These are phyloP conservation scores for Thalassoma bifasciatum DNA, from an alignment of 2,113 vertebrate genomes.

Conservation along the genomic window DNA sequence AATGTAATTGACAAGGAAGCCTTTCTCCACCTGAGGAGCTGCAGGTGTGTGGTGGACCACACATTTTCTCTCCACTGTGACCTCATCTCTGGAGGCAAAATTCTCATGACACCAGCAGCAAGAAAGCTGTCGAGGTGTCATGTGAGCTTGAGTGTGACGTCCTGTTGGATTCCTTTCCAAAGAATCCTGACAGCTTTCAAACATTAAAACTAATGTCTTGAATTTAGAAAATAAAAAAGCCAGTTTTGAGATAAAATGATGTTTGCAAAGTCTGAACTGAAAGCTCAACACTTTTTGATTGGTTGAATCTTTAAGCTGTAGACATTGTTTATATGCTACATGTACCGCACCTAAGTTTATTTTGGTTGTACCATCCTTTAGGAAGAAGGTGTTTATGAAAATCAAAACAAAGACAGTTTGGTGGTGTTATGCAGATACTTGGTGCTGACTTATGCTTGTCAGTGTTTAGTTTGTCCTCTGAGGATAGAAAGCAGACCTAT, in stretches of 20 bases:
- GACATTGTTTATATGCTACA: neutral
- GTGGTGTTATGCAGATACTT: neutral
- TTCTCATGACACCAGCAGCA: slow-evolving; percentile 32
- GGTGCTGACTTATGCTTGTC: neutral
- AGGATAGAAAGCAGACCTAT: neutral
- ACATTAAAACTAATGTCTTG: neutral
- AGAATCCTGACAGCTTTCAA: neutral
- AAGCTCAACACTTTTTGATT: too few species aligned
- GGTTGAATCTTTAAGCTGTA: too few species aligned
- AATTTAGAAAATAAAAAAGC: too few species aligned
- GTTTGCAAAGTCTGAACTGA: too few species aligned
- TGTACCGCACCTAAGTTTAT: too few species aligned
- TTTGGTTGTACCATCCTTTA: neutral
- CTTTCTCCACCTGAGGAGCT: neutral
- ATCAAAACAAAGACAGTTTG: neutral
- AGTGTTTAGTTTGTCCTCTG: slow-evolving; percentile 15
- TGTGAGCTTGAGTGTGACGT: slow-evolving; percentile 40
- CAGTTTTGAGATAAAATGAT: too few species aligned
- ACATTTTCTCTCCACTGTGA: neutral
- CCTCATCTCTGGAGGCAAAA: slow-evolving; percentile 1
- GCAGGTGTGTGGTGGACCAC: slow-evolving; percentile 5
- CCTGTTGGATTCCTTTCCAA: slow-evolving; percentile 25
- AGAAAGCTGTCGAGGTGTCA: slow-evolving; percentile 30
- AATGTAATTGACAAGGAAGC: neutral
- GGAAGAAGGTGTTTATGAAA: neutral